Conservation (phyloP, 1,140 invertebrate genomes). For the Philaenus spumarius region DNA sequence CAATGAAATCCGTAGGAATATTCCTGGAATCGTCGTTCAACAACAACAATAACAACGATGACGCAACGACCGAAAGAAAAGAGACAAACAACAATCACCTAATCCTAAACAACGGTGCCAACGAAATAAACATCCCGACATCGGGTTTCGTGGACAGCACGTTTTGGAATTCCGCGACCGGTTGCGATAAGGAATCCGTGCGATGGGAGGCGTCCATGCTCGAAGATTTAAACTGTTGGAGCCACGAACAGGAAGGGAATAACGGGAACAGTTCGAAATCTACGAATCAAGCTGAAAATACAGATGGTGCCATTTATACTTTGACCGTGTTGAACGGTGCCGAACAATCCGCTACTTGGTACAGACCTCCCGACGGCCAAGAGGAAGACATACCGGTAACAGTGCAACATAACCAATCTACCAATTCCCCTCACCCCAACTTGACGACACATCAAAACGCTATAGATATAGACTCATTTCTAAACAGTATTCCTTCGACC, state of each 20-base stretch:
- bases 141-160: conserved; percentile 20
- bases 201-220: conserved; percentile 62
- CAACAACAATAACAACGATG: conserved; percentile 50
- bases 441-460: conserved; percentile 4
- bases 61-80: conserved; percentile 12
- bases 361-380: conserved; percentile 22
- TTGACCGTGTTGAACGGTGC: conserved; percentile 48
- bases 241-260: conserved; percentile 45
- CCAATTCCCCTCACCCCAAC: conserved; percentile 14
- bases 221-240: conserved; percentile 76
- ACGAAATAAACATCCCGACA: conserved; percentile 49
- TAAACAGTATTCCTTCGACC: conserved; percentile 13
- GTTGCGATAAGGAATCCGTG: conserved; percentile 2
- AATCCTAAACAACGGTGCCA: conserved; percentile 29
- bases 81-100: conserved; percentile 29
- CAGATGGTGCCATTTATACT: conserved; percentile 50
- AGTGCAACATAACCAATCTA: conserved; percentile 30
- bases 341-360: conserved; percentile 23
- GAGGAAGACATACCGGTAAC: conserved; percentile 22
- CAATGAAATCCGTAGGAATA: conserved; percentile 25
- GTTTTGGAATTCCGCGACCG: conserved; percentile 18
- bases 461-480: conserved; percentile 11
- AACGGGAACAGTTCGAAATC: conserved; percentile 35
- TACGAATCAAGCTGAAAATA: conserved; percentile 41
- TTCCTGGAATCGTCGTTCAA: conserved; percentile 48